A percentile compares a stretch with the other conserved stretches of the same genome.
Evolutionary conservation across 2,113 vertebrate species (phyloP).

Genomic region (Oophaga pumilio): DNA sequence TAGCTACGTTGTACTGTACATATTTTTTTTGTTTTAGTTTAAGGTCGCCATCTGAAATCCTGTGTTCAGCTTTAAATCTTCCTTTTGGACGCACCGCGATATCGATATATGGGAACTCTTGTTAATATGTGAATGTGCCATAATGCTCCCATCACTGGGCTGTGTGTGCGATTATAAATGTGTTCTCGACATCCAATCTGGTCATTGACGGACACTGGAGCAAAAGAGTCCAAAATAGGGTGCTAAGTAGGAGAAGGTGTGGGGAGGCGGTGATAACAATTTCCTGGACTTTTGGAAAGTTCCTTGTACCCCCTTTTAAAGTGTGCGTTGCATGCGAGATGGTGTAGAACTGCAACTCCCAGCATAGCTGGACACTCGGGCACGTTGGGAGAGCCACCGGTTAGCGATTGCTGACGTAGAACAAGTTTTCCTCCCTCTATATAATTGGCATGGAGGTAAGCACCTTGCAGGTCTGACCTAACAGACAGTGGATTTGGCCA

Average conservation of each 20-base stretch:
- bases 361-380: too few species aligned
- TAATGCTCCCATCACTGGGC: not conserved
- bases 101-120: not conserved
- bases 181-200: not conserved
- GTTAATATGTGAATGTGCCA: not conserved
- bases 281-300: too few species aligned
- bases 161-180: not conserved
- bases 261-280: too few species aligned
- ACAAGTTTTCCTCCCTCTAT: too few species aligned
- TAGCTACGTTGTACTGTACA: slow-evolving; percentile 1
- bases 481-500: too few species aligned
- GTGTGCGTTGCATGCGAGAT: too few species aligned
- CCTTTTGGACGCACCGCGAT: not conserved
- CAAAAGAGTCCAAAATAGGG: not conserved
- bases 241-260: not conserved
- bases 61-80: not conserved
- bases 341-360: too few species aligned
- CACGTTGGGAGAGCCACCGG: too few species aligned
- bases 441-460: too few species aligned
- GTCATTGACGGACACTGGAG: not conserved
- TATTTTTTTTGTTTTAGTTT: not conserved
- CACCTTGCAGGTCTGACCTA: too few species aligned
- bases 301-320: too few species aligned
- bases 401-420: too few species aligned
- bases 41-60: not conserved